phyloP scores from a whole-genome alignment of 2,113 vertebrate genomes.

The Arenaria interpres region DNA sequence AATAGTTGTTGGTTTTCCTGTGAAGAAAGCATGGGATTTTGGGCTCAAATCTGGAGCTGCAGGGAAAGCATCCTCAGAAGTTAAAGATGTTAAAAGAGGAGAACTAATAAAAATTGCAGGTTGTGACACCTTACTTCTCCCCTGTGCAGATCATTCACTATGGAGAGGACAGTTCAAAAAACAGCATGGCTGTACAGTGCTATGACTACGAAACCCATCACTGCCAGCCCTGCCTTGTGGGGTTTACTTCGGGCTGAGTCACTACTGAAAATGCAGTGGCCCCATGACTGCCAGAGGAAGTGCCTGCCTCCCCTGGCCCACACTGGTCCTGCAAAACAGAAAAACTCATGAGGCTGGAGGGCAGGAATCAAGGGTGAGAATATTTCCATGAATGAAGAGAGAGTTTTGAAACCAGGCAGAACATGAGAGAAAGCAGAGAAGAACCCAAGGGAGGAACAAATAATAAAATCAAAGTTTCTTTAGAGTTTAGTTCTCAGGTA shows the following conservation, averaged over 20 bases:
- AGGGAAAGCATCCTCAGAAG: background rate
- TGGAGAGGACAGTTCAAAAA: background rate
- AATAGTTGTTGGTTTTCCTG: background rate
- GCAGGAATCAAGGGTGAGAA: background rate
- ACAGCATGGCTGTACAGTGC: background rate
- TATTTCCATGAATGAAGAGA: background rate
- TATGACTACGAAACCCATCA: accelerated
- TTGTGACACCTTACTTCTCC: background rate
- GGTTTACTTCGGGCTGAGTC: background rate
- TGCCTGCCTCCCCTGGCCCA: background rate
- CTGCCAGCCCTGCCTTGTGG: background rate
- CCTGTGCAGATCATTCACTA: background rate
- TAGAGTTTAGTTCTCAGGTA: background rate
- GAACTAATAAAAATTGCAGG: background rate
- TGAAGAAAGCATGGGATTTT: background rate
- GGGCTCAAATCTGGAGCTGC: background rate
- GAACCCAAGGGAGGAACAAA: background rate
- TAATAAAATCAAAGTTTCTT: background rate
- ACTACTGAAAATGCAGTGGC: background rate
- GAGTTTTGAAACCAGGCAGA: background rate
- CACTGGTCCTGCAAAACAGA: background rate
- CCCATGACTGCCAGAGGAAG: background rate
- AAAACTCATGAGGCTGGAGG: background rate
- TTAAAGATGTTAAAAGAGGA: background rate
- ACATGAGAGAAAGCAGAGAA: background rate